Evolutionary conservation across 1,140 invertebrate species (phyloP).

Genomic region (Panagrolaimus sp.): DNA sequence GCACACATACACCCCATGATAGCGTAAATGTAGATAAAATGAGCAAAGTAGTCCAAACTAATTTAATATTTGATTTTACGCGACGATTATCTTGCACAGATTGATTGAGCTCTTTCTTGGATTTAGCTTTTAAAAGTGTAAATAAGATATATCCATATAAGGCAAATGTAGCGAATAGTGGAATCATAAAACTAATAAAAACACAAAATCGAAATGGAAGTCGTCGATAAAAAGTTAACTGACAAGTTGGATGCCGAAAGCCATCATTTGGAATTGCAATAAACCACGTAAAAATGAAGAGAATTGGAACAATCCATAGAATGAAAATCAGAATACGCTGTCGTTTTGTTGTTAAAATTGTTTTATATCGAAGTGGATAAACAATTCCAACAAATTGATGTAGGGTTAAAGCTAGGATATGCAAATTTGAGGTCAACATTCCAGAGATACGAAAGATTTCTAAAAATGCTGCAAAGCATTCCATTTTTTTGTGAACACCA

Average conservation of each 20-base stretch:
- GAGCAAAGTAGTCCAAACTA: slow-evolving; percentile 49
- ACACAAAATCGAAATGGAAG: slow-evolving; percentile 49
- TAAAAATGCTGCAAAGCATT: slow-evolving; percentile 30
- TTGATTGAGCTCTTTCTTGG: slow-evolving; percentile 28
- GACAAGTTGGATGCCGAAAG: slow-evolving; percentile 32
- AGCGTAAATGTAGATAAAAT: slow-evolving; percentile 47
- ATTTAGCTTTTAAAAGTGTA: slow-evolving; percentile 43
- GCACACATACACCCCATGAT: slow-evolving; percentile 47
- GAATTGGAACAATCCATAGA: slow-evolving; percentile 38
- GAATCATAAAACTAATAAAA: slow-evolving; percentile 43
- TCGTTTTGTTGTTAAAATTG: slow-evolving; percentile 45
- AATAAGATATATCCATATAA: slow-evolving; percentile 41
- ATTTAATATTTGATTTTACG: slow-evolving; percentile 44
- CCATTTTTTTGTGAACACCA: slow-evolving; percentile 25
- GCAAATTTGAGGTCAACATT: slow-evolving; percentile 49
- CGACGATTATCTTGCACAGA: slow-evolving; percentile 19
- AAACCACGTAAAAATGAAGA: slow-evolving; percentile 37
- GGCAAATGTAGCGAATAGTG: slow-evolving; percentile 37
- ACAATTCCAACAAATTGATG: slow-evolving; percentile 51
- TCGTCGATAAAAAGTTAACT: slow-evolving; percentile 40
- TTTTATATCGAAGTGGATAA: slow-evolving; percentile 47
- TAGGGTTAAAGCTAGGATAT: slow-evolving; percentile 45
- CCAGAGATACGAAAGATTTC: slow-evolving; percentile 46
- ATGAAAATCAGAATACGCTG: slow-evolving; percentile 34
- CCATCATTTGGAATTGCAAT: slow-evolving; percentile 32